Evolutionary conservation across 2,113 vertebrate species (phyloP).

Genomic region (Ammodytes marinus): DNA sequence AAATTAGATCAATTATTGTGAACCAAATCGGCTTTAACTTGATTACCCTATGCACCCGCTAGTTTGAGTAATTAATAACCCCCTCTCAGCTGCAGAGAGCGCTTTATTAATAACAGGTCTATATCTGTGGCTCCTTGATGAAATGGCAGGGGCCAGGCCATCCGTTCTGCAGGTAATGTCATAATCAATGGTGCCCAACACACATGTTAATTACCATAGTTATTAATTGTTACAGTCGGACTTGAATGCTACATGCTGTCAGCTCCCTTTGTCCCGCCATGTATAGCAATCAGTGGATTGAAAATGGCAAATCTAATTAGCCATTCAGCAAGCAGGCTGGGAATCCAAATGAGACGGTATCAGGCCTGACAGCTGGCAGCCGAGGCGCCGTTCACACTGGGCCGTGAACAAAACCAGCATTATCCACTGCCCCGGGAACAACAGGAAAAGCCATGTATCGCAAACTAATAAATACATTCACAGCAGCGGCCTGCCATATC

Average conservation of each 20-base stretch:
- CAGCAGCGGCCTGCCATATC: conserved; percentile 83
- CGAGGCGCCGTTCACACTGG: conserved; percentile 85
- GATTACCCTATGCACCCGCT: conserved; percentile 92
- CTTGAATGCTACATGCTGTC: conserved; percentile 93
- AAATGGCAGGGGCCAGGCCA: conserved; percentile 87
- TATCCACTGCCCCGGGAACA: conserved; percentile 84
- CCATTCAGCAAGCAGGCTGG: conserved; percentile 90
- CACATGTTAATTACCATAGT: conserved; percentile 95
- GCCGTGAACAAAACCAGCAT: conserved; percentile 86
- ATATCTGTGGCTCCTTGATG: conserved; percentile 86
- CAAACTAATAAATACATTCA: conserved; percentile 87
- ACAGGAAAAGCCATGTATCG: conserved; percentile 85
- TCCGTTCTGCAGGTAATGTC: conserved; percentile 93
- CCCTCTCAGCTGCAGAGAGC: conserved; percentile 86
- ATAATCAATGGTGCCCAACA: conserved; percentile 91
- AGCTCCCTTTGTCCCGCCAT: conserved; percentile 90
- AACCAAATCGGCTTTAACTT: conserved; percentile 94
- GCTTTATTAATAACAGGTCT: conserved; percentile 99
- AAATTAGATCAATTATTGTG: conserved; percentile 99
- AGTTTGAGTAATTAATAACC: conserved; percentile 98
- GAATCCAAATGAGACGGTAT: conserved; percentile 84
- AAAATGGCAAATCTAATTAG: conserved; percentile 97
- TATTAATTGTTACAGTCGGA: conserved; percentile 99
- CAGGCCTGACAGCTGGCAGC: conserved; percentile 90
- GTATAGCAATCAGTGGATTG: conserved; percentile 92